These are phyloP conservation scores for Sialis fuliginosa DNA, from an alignment of 2,888 invertebrate genomes.

Conservation along the genomic window DNA sequence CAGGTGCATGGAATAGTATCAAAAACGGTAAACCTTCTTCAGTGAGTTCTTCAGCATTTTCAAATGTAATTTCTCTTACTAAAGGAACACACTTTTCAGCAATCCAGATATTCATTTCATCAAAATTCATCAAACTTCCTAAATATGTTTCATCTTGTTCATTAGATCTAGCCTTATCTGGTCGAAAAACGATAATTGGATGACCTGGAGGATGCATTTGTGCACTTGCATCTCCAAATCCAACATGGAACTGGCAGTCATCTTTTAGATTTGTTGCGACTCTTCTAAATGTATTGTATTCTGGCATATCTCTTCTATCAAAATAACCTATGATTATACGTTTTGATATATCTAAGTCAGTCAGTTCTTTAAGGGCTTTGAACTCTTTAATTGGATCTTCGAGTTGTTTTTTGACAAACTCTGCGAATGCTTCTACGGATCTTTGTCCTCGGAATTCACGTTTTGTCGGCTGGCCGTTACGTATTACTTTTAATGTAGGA, in stretches of 20 bases:
- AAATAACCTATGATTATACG: conserved; percentile 84
- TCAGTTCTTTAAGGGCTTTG: conserved; percentile 48
- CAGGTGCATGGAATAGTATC: conserved; percentile 84
- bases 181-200: conserved; percentile 67
- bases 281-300: conserved; percentile 62
- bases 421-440: conserved; percentile 76
- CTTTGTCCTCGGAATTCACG: conserved; percentile 80
- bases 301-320: conserved; percentile 58
- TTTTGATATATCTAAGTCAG: conserved; percentile 58
- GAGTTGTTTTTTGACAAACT: conserved; percentile 77
- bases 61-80: conserved; percentile 97
- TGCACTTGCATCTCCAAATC: conserved; percentile 66
- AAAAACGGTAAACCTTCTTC: conserved; percentile 97
- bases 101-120: conserved; percentile 78
- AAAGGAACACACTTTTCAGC: conserved; percentile 89
- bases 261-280: conserved; percentile 81
- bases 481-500: conserved; percentile 89
- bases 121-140: conserved; percentile 57
- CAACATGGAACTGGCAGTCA: conserved; percentile 87
- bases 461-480: conserved; percentile 79
- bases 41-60: conserved; percentile 97
- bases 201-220: conserved; percentile 76
- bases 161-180: conserved; percentile 60
- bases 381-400: conserved; percentile 74
- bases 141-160: conserved; percentile 70